These are phyloP conservation scores for Latrodectus elegans DNA, from an alignment of 2,888 invertebrate genomes.

Conservation along the genomic window DNA sequence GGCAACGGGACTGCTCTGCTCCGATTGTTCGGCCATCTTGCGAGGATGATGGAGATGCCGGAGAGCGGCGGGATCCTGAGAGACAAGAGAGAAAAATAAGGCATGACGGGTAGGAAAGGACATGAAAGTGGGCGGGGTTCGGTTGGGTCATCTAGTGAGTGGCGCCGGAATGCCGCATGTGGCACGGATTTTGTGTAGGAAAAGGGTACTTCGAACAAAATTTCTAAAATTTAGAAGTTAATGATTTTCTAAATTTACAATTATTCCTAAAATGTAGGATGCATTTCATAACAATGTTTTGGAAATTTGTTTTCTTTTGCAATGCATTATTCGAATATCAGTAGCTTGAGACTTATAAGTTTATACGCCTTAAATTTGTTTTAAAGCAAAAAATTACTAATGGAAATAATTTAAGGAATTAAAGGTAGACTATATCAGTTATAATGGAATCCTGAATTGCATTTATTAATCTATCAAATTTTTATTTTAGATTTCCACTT, in stretches of 20 bases:
- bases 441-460: too few species aligned
- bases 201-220: neutral
- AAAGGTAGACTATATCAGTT: too few species aligned
- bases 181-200: neutral
- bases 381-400: too few species aligned
- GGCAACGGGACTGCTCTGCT: neutral
- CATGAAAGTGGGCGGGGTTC: neutral
- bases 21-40: conserved; percentile 56
- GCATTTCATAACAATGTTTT: neutral
- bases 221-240: neutral
- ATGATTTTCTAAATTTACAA: neutral
- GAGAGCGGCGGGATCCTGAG: conserved; percentile 56
- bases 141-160: conserved; percentile 3
- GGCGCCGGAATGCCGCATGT: conserved; percentile 9
- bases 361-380: too few species aligned
- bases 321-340: neutral
- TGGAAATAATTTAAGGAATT: too few species aligned
- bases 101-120: conserved; percentile 20
- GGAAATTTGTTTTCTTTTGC: neutral
- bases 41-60: conserved; percentile 36
- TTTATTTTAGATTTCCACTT: too few species aligned
- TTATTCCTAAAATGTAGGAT: neutral
- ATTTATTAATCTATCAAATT: too few species aligned
- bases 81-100: conserved; percentile 22
- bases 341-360: too few species aligned